A percentile compares a stretch with the other conserved stretches of the same genome.
Evolutionary conservation across 2,113 vertebrate genomes (phyloP).

Genomic region (Bufo bufo): DNA sequence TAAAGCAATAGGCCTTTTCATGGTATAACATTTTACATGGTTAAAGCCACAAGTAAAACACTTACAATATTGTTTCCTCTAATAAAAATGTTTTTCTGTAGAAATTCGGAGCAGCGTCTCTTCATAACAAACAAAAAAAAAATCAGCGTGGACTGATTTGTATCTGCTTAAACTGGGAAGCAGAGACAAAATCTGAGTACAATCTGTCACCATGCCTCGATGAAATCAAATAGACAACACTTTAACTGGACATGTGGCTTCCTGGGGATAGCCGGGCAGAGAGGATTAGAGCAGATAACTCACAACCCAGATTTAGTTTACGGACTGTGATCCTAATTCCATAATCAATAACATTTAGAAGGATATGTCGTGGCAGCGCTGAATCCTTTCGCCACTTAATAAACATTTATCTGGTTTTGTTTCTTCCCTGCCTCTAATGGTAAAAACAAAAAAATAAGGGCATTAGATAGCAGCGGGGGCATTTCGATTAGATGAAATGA

Average conservation of each 20-base stretch:
- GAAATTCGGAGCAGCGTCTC: not conserved
- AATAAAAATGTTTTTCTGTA: not conserved
- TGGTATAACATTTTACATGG: not conserved
- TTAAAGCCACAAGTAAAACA: not conserved
- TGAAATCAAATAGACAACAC: constrained; percentile 52
- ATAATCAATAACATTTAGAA: constrained; percentile 58
- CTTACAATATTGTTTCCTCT: not conserved
- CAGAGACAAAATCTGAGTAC: constrained; percentile 40
- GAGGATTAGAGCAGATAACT: constrained; percentile 58
- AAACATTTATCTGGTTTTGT: not conserved
- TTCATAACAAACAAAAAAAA: not conserved
- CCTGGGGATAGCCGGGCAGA: constrained; percentile 39
- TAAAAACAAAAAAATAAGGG: not conserved
- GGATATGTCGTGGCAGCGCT: constrained; percentile 40
- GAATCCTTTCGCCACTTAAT: not conserved
- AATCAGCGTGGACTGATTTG: constrained; percentile 15
- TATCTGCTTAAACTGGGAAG: constrained; percentile 41
- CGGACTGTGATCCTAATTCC: constrained; percentile 55
- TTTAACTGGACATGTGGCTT: constrained; percentile 59
- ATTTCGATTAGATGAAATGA: not conserved
- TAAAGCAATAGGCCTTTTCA: not conserved
- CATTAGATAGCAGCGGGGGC: not conserved
- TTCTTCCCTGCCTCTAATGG: not conserved
- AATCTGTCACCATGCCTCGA: constrained; percentile 47
- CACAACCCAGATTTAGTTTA: constrained; percentile 56